Conservation (phyloP, 2,113 vertebrate species). For the Stercorarius parasiticus region DNA sequence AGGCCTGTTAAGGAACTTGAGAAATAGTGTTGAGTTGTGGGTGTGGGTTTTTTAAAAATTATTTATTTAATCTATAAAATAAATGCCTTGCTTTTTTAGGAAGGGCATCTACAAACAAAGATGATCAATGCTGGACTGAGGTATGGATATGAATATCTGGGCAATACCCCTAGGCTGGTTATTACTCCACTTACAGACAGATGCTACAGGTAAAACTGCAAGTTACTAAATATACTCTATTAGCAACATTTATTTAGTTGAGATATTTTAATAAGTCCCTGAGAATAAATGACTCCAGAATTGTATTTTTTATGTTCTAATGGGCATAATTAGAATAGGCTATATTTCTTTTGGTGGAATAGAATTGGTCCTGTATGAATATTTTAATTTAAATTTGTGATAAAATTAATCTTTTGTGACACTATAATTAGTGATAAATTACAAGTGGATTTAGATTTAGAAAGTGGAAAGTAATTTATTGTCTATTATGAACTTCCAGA, state of each 20-base stretch:
- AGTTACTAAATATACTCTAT: not conserved
- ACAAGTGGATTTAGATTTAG: not conserved
- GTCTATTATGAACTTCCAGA: not conserved
- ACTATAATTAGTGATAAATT: not conserved
- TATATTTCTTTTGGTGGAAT: not conserved
- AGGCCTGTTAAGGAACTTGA: not conserved
- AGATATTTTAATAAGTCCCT: not conserved
- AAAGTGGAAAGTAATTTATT: not conserved
- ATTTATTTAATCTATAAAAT: not conserved
- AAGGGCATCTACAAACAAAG: constrained; percentile 87
- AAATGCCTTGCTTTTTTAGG: constrained; percentile 62
- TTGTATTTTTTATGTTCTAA: not conserved
- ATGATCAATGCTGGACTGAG: constrained; percentile 92
- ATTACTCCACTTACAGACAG: constrained; percentile 91
- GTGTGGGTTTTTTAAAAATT: not conserved
- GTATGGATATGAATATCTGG: constrained; percentile 91
- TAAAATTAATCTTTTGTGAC: not conserved
- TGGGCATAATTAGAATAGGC: not conserved
- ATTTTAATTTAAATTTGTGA: not conserved
- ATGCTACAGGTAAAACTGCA: constrained; percentile 87
- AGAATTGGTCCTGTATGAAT: not conserved
- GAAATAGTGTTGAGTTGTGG: not conserved
- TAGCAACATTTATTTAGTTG: not conserved
- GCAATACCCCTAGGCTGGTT: constrained; percentile 86
- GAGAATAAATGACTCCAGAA: not conserved